Base-by-base conservation (phyloP, 2,797 vertebrate species). In the Fistularia tabacaria region DNA sequence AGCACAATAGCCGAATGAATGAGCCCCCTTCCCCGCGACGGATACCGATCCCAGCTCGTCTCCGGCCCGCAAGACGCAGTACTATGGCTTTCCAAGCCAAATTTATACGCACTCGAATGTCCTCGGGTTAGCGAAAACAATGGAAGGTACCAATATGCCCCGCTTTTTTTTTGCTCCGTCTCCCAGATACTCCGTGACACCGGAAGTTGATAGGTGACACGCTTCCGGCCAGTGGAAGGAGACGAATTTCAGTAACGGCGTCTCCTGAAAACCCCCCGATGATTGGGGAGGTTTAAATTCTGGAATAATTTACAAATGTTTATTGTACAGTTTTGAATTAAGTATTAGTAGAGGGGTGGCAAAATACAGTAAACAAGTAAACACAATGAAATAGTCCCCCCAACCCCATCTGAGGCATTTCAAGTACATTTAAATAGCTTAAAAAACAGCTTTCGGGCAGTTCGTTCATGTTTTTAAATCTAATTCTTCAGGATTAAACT, bases 111-210 rank as follows among this genome's bases (percentile, higher is more conserved):
- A 53, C 64, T 39, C 6, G 36, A 55, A 40, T 25, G 36, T 55
- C 65, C 40, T 8, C 25, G 59, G 40, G 46, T 59, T 14, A 61
- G 8, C 46, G 58, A 72, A 72, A 74, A 81, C 69, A 70, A 73
- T 25, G 52, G 68, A 69, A 69, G 77, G 63, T 66, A 69, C 80
- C 74, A 59, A 62, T 86, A 67, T 85, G 85, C 82, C 85, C 87
- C 86, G 87, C 88, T 86, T 83, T 56, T 85, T 77, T 66, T 46
- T 56, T 41, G 66, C 85, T 69, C 77, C 72, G 84, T 85, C 85
- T 82, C 74, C 75, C 75, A 71, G 81, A 46, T 64, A 64, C 74
- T 75, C 84, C 71, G 74, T 86, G 71, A 87, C 81, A 89, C 83
- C 75, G 89, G 88, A 90, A 85, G 84, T 83, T 84, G 79, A 88